phyloP scores from a whole-genome alignment of 2,113 vertebrate genomes.

The Entomyzon cyanotis region DNA sequence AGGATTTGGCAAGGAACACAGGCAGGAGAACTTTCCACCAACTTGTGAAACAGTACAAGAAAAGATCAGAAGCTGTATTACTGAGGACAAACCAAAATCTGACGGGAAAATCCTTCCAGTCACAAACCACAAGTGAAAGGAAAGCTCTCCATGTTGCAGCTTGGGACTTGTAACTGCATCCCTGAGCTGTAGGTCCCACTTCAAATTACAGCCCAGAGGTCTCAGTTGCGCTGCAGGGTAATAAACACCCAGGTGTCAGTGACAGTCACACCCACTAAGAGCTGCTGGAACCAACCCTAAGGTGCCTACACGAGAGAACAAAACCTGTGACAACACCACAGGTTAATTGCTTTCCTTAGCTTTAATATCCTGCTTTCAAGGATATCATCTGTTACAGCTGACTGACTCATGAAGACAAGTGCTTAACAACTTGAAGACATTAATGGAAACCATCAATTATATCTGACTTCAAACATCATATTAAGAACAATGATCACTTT shows the following conservation, averaged over 20 bases:
- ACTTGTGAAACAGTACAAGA: not conserved
- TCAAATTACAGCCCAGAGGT: not conserved
- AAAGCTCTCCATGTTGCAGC: not conserved
- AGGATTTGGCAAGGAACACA: not conserved
- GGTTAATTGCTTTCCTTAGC: not conserved
- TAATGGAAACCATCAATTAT: not conserved
- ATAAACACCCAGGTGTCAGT: not conserved
- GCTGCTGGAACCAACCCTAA: accelerated
- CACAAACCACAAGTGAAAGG: not conserved
- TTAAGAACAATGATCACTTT: not conserved
- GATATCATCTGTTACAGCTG: not conserved
- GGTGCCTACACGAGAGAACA: not conserved
- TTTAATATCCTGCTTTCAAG: not conserved
- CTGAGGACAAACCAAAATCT: not conserved
- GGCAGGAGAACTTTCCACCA: accelerated
- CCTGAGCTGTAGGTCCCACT: accelerated
- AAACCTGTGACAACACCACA: not conserved
- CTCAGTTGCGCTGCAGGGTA: accelerated
- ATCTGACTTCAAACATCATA: not conserved
- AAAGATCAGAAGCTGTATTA: not conserved
- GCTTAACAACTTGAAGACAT: not conserved
- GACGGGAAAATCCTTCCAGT: not conserved
- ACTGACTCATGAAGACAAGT: not conserved
- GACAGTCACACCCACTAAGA: not conserved
- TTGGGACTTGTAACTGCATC: accelerated